A percentile compares a stretch with the other conserved stretches of the same genome.
These are phyloP conservation scores for Astyanax mexicanus DNA, from an alignment of 2,797 vertebrate genomes.

Conservation along the genomic window DNA sequence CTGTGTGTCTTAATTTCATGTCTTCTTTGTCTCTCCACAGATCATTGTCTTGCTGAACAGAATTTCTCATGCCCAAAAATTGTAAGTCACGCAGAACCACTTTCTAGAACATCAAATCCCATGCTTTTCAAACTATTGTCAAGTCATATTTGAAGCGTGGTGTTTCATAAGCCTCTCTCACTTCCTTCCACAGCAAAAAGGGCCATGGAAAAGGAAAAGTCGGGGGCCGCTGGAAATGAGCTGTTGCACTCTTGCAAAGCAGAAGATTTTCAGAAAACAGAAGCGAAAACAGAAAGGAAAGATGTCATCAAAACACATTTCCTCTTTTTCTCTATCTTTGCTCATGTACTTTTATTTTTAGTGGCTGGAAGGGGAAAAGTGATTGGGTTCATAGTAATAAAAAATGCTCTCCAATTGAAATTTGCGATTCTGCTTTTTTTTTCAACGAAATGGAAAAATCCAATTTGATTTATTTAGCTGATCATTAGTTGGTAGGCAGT, in stretches of 20 bases:
- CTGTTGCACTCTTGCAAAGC: background rate
- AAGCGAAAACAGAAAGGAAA: background rate
- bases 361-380: constrained; percentile 1
- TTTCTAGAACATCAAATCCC: background rate
- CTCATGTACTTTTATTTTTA: background rate
- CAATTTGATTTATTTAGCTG: too few relatives aligned
- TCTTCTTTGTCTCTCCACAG: constrained; percentile 64
- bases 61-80: constrained; percentile 92
- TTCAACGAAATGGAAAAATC: too few relatives aligned
- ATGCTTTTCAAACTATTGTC: background rate
- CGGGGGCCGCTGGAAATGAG: constrained; percentile 91
- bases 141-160: background rate
- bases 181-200: constrained; percentile 83
- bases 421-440: background rate
- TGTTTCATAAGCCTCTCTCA: background rate
- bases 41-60: constrained; percentile 90
- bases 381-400: constrained; percentile 65
- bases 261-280: constrained; percentile 1
- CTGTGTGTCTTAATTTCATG: too few relatives aligned
- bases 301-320: background rate
- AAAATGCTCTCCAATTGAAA: constrained; percentile 39
- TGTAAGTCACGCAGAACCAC: constrained; percentile 77
- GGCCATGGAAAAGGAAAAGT: constrained; percentile 89
- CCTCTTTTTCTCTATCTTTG: constrained; percentile 14
- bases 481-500: too few relatives aligned